phyloP scores from a whole-genome alignment of 2,888 invertebrate genomes.

The Eupithecia abbreviata region DNA sequence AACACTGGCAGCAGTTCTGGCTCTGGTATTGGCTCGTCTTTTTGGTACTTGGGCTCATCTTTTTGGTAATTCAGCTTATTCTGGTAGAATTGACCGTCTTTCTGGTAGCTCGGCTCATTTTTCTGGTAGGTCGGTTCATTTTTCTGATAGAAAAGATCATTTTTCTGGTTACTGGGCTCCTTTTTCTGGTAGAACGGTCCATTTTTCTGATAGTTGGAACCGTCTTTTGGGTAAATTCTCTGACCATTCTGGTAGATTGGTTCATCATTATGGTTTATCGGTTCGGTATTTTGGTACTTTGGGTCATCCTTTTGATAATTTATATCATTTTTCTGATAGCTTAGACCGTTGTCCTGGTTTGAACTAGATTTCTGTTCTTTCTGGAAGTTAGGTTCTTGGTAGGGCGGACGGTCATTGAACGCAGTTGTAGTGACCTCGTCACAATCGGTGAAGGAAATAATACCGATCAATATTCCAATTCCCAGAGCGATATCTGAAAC shows the following conservation, averaged over 20 bases:
- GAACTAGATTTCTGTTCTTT: conserved; percentile 45
- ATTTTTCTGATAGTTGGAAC: conserved; percentile 1
- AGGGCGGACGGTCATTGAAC: not conserved
- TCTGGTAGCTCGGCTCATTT: conserved; percentile 43
- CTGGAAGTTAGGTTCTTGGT: conserved; percentile 49
- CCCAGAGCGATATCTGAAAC: conserved; percentile 68
- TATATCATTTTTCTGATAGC: conserved; percentile 53
- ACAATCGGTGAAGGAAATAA: conserved; percentile 66
- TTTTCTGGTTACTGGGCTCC: conserved; percentile 3
- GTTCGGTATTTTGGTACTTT: conserved; percentile 7
- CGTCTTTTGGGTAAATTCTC: conserved; percentile 9
- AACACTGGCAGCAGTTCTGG: conserved; percentile 73
- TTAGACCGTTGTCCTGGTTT: conserved; percentile 44
- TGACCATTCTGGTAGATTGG: conserved; percentile 15
- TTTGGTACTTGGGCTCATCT: conserved; percentile 53
- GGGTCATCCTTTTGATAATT: conserved; percentile 7
- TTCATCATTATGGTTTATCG: not conserved
- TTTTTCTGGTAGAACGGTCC: not conserved
- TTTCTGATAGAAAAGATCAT: conserved; percentile 52
- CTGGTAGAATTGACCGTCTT: not conserved
- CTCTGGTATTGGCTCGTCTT: conserved; percentile 66
- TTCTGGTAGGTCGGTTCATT: conserved; percentile 59
- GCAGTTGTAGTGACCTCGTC: conserved; percentile 60
- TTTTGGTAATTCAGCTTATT: conserved; percentile 13
- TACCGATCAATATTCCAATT: conserved; percentile 59